phyloP scores from a whole-genome alignment of 2,113 vertebrate genomes.

The Charina bottae region DNA sequence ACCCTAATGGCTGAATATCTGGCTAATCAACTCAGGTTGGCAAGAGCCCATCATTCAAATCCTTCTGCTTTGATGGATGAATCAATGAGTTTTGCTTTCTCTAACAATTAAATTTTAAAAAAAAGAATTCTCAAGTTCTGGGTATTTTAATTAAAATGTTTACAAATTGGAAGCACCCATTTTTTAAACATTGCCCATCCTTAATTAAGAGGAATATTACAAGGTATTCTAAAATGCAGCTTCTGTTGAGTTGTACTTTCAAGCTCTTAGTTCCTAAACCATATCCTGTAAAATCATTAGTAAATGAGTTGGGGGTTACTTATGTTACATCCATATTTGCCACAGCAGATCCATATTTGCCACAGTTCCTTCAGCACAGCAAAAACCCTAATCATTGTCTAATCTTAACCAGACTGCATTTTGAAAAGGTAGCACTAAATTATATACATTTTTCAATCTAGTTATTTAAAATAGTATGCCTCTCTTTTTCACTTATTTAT shows the following conservation, averaged over 20 bases:
- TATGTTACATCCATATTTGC: background rate
- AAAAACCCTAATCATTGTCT: background rate
- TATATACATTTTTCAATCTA: slow-evolving; percentile 17
- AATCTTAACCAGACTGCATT: background rate
- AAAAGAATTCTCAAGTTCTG: background rate
- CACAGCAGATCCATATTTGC: background rate
- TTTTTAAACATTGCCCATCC: background rate
- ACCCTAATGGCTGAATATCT: background rate
- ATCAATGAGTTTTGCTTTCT: background rate
- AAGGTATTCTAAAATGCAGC: background rate
- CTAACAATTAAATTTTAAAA: background rate
- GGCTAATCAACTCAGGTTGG: background rate
- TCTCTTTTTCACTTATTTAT: slow-evolving; percentile 30
- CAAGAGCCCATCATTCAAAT: background rate
- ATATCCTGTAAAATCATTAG: background rate
- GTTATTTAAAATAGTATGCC: slow-evolving; percentile 23
- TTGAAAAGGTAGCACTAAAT: slow-evolving; percentile 23
- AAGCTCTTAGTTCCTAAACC: background rate
- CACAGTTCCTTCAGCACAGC: background rate
- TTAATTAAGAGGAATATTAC: background rate
- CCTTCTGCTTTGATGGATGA: background rate
- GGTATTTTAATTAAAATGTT: background rate
- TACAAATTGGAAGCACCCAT: background rate
- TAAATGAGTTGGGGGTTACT: background rate
- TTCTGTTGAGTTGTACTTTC: background rate